Base-by-base conservation (phyloP, 2,888 invertebrate genomes). In the Andrena flavipes region DNA sequence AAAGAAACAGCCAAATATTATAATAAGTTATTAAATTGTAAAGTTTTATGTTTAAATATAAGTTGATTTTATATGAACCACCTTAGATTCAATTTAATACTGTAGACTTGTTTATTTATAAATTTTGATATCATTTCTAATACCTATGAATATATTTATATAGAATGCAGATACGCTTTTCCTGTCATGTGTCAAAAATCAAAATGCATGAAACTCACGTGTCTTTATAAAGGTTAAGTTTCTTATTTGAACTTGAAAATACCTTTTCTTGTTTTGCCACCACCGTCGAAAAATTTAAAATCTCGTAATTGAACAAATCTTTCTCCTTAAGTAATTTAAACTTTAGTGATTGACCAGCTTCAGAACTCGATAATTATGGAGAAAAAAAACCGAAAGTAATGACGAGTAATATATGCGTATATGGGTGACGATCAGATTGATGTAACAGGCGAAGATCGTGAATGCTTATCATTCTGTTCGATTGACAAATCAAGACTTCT, bases 201-300 rank as follows among this genome's bases (percentile, higher is more conserved):
- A 42, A 42, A 42, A 60, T 60, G 35, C 6, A 30, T 30, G 30
- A 68, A 68, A 68, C 67, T 68, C 16, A 75, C 60, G 23, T 56
- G 23, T 8, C 7, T 62, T 63, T 63, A 42, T 54, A 6, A 30
- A 69, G 62, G 29, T 62, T 76, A 42, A 16, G 8, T 51, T 69
- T 63, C 8, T 29, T 63, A 51, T 42, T 63, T 20, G n/a, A 69
- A 16, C 10, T 54, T 8, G 26, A 67, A 13, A 51, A 60, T 16
- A 23, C 20, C 65, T 51, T 59, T 67, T 67, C 33, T 60, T 49
- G 33, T 2, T 35, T 74, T 67, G n/a, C 16, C 29, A 16, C 33
- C 23, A 42, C 20, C 72, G 64, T 35, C 23, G 2, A 16, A 8
- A n/a, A 23, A 74, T 49, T 67, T 65, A n/a, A 33, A 73, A 60